These are phyloP conservation scores for Grantiella picta DNA, from an alignment of 2,113 vertebrate species.

Conservation along the genomic window DNA sequence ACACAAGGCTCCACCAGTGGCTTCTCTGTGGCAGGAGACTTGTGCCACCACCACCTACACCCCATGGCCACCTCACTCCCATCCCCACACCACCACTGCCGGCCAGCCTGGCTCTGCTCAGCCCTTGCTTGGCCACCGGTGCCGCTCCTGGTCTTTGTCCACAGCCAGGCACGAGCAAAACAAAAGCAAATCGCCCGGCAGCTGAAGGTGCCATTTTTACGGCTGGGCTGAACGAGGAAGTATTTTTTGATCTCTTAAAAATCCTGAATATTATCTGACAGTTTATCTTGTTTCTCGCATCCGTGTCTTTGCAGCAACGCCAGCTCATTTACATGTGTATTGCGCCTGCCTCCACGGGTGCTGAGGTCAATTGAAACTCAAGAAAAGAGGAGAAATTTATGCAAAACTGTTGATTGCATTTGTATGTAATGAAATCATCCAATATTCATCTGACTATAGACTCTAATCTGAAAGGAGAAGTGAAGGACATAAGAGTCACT, in stretches of 20 bases:
- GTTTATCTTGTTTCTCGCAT: constrained; percentile 64
- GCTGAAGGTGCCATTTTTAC: constrained; percentile 56
- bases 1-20: background rate
- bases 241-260: constrained; percentile 60
- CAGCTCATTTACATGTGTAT: constrained; percentile 86
- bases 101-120: background rate
- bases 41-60: background rate
- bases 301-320: constrained; percentile 69
- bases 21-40: background rate
- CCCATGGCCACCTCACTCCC: fast-evolving
- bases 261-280: constrained; percentile 56
- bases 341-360: constrained; percentile 80
- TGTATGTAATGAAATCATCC: constrained; percentile 90
- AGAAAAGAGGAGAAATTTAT: constrained; percentile 87
- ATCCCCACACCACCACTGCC: fast-evolving
- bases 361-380: constrained; percentile 86
- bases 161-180: background rate
- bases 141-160: background rate
- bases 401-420: constrained; percentile 90
- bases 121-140: fast-evolving
- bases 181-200: constrained; percentile 31
- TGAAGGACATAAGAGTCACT: constrained; percentile 93
- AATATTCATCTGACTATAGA: constrained; percentile 88
- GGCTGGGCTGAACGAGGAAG: constrained; percentile 34
- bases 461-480: constrained; percentile 85